Evolutionary conservation across 2,797 vertebrate species (phyloP), one percentile per base, ranked within the genome.

Genomic region (Ctenochaetus hawaiiensis): DNA sequence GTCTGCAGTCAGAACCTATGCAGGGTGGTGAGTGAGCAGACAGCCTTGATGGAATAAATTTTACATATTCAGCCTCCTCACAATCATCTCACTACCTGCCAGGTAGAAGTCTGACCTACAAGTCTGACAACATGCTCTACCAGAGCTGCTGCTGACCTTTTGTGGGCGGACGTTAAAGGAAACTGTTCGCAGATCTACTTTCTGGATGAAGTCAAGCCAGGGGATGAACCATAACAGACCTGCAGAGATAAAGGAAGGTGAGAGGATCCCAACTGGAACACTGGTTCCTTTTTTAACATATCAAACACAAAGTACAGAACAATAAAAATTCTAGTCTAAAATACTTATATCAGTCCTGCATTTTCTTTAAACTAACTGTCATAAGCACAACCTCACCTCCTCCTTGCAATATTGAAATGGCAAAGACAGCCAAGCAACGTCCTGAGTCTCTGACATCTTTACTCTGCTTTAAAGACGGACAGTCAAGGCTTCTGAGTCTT

Each of bases 1-100:
- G 72, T 96, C 96, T 57, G 93, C 92, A 7, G 95, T 91, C 72
- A 95, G 85, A 54, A 96, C 93, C 96, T 96, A 79, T 8, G 51
- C 44, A 65, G 63, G 17, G 7, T 17, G 17, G 7, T 17, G 17
- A 17, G 16, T 47, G 16, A 47, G 7, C 45, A 18, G 16, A 2
- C 8, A 34, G 47, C 48, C 45, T 17, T 47, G 8, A 39, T 6
- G 39, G 10, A 39, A 39, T 8, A 10, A 39, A 39, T 39, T 39
- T 2, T 30, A 30, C 5, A 30, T 4, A 30, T 3, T 30, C 26
- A 30, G 26, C 3, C 26, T 49, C 51, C 51, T 23, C 14, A 34
- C 7, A 11, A n/a, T 12, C 54, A 37, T 37, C 54, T 56, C 18
- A 39, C 52, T 30, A 12, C 34, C 56, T 56, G 23, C 20, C 20